phyloP scores from a whole-genome alignment of 1,140 invertebrate species.

The Papilio xuthus region DNA sequence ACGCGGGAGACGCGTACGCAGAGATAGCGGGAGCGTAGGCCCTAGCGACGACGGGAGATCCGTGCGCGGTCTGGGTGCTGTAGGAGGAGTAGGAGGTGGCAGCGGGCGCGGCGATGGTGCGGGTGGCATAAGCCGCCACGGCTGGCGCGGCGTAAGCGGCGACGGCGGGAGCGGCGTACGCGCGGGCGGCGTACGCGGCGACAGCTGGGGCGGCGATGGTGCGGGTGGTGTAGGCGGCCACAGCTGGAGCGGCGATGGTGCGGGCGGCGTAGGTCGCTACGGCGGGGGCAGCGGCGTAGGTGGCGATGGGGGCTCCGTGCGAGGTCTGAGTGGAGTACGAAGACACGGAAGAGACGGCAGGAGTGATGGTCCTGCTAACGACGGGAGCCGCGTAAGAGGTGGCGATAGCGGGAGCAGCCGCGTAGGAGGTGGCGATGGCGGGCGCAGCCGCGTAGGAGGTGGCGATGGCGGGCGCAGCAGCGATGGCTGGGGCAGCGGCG shows the following conservation, averaged over 20 bases:
- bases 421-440: constrained; percentile 43
- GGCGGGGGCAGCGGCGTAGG: constrained; percentile 50
- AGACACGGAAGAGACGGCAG: constrained; percentile 46
- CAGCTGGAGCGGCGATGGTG: constrained; percentile 43
- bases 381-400: constrained; percentile 42
- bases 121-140: constrained; percentile 46
- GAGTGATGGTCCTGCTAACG: constrained; percentile 44
- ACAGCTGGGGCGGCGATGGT: constrained; percentile 47
- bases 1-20: too few species aligned
- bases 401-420: constrained; percentile 48
- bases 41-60: constrained; percentile 49
- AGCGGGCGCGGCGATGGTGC: constrained; percentile 45
- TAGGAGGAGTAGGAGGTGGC: constrained; percentile 52
- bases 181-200: constrained; percentile 44
- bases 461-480: constrained; percentile 43
- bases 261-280: constrained; percentile 43
- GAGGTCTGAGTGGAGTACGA: constrained; percentile 52
- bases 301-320: constrained; percentile 48
- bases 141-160: constrained; percentile 45
- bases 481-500: constrained; percentile 49
- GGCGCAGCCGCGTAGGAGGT: constrained; percentile 47
- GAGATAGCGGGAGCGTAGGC: constrained; percentile 47
- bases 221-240: constrained; percentile 45
- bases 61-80: constrained; percentile 60
- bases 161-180: constrained; percentile 48